phyloP scores from a whole-genome alignment of 2,888 invertebrate species.

The Platycheirus albimanus region DNA sequence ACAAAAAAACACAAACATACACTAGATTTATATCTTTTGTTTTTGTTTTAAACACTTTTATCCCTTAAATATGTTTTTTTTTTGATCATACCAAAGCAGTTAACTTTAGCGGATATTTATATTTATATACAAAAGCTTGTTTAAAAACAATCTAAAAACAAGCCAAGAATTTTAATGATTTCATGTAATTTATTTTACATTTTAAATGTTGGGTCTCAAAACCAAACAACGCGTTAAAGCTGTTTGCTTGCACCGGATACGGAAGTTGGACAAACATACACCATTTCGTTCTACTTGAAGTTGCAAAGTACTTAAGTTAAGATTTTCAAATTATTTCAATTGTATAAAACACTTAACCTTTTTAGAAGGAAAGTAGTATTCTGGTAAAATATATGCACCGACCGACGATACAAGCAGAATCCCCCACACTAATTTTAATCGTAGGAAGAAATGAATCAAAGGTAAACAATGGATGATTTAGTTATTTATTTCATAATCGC shows the following conservation, averaged over 20 bases:
- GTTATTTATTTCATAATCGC: too few relatives aligned
- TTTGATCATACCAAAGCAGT: slow-evolving; percentile 45
- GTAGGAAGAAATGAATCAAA: too few relatives aligned
- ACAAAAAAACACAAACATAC: slow-evolving; percentile 48
- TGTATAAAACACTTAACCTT: too few relatives aligned
- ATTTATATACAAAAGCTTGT: slow-evolving; percentile 21
- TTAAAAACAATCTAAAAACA: slow-evolving; percentile 27
- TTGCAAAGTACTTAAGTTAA: too few relatives aligned
- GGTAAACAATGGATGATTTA: too few relatives aligned
- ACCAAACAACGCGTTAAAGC: slow-evolving; percentile 15
- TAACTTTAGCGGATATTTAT: slow-evolving; percentile 33
- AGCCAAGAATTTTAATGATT: not conserved
- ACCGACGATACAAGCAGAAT: too few relatives aligned
- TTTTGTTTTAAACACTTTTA: slow-evolving; percentile 21
- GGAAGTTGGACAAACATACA: too few relatives aligned
- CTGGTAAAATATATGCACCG: too few relatives aligned
- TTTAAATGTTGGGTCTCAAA: not conserved
- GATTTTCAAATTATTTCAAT: too few relatives aligned
- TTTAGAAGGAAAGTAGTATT: too few relatives aligned
- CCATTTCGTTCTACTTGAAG: too few relatives aligned
- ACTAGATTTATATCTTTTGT: slow-evolving; percentile 11
- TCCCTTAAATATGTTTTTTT: slow-evolving; percentile 70
- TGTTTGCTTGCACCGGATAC: slow-evolving; percentile 1
- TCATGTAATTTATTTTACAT: slow-evolving; percentile 38
- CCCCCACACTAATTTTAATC: too few relatives aligned